Base-by-base conservation (phyloP, 1,140 invertebrate genomes). In the Palaemon carinicauda region DNA sequence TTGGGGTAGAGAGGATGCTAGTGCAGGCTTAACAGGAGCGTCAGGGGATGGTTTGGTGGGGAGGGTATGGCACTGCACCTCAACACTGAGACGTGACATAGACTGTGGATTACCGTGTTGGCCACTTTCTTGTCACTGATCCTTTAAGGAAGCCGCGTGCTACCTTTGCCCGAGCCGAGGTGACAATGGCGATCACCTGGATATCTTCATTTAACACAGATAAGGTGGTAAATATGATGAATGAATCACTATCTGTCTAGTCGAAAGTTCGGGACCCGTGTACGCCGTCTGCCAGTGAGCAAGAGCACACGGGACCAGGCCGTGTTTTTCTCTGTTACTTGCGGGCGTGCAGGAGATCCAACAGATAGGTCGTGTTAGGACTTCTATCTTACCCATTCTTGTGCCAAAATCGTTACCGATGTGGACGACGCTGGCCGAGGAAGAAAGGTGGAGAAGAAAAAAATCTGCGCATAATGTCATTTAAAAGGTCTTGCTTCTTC, bases 301-400 rank as follows among this genome's bases (percentile, higher is more conserved):
- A 80, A 54, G 56, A 60, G 78, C 78, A 60, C 29, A 60, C 3
- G 29, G 41, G 41, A 19, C 78, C 24, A 12, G 15, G 33, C 77
- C 77, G 21, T 79, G 52, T 79, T 56, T 33, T n/a, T 79, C 75
- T 17, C 19, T 78, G 75, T 53, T 53, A 21, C 75, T 78, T 10
- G 15, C n/a, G 24, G 75, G 53, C 77, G 52, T 79, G 78, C 19
- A 15, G 15, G 4, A 80, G 78, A 80, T 80, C 29, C 78, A 21
- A 10, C 21, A 54, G 78, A 80, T 60, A 60, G 78, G 54, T 41
- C 29, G n/a, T 80, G 52, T 33, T 60, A 3, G 78, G 19, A 29
- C 78, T 60, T 80, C 17, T 80, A 80, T 80, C 54, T 54, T 41
- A 80, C 15, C 53, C 56, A 65, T 80, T 60, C 52, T 60, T 60